Conservation (phyloP, 2,113 vertebrate genomes). For the Bungarus multicinctus region DNA sequence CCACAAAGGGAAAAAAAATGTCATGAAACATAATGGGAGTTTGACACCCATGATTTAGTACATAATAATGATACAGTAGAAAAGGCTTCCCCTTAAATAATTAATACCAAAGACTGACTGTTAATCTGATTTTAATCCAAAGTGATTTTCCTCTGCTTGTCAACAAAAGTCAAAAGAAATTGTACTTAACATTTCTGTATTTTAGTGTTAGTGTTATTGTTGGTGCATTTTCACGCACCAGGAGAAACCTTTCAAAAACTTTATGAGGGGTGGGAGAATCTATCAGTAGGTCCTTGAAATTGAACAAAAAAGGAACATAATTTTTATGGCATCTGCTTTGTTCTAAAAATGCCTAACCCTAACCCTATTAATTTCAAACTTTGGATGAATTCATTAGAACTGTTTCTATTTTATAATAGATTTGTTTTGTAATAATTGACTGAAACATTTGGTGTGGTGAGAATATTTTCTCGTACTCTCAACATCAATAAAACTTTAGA, state of each 20-base stretch:
- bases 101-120: background rate
- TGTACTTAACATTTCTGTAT: slow-evolving; percentile 33
- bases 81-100: background rate
- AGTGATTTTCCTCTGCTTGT: background rate
- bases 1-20: too few relatives aligned
- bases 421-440: background rate
- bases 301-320: background rate
- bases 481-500: background rate
- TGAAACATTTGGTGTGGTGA: background rate
- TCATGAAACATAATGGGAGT: too few relatives aligned
- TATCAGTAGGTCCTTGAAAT: slow-evolving; percentile 43
- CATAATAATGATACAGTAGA: background rate
- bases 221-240: slow-evolving; percentile 13
- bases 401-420: background rate
- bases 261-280: slow-evolving; percentile 35
- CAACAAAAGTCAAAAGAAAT: background rate
- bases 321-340: slow-evolving; percentile 6
- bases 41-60: too few relatives aligned
- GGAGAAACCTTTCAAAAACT: slow-evolving; percentile 23
- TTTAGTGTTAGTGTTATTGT: background rate
- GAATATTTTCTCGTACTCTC: background rate
- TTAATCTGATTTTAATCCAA: background rate
- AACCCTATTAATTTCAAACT: background rate
- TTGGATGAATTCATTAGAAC: background rate
- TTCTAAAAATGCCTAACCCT: slow-evolving; percentile 5